These are phyloP conservation scores for Tanaodytes sp. DNA, from an alignment of 2,888 invertebrate species.

Conservation along the genomic window DNA sequence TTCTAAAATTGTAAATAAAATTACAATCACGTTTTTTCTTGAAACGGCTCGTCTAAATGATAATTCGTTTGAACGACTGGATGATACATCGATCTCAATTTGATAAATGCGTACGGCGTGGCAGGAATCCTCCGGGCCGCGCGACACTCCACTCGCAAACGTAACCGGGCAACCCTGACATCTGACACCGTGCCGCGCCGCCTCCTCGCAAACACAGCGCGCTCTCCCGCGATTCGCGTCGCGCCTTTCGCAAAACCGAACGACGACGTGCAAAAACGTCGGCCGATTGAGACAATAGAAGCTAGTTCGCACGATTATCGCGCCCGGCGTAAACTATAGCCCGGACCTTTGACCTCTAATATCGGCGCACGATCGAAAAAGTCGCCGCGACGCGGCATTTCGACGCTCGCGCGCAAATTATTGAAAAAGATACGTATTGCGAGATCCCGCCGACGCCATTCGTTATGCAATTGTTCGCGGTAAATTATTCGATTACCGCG, in stretches of 20 bases:
- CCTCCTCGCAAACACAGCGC: no score
- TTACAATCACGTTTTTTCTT: no score
- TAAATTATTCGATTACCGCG: constrained; percentile 28
- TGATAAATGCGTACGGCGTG: no score
- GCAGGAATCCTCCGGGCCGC: constrained; percentile 44
- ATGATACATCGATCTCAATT: no score
- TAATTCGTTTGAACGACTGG: no score
- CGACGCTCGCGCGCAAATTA: no score
- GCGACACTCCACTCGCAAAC: constrained; percentile 63
- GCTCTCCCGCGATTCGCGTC: constrained; percentile 53
- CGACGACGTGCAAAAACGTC: constrained; percentile 22
- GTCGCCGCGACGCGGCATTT: constrained; percentile 21
- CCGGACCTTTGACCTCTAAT: constrained; percentile 45
- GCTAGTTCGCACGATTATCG: constrained; percentile 59
- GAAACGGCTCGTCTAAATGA: no score
- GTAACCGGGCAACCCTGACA: constrained; percentile 69
- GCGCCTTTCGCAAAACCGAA: constrained; percentile 49
- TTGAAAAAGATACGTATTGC: constrained; percentile 25
- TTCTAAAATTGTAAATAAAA: no score
- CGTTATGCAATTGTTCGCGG: constrained; percentile 31
- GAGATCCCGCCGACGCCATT: constrained; percentile 21
- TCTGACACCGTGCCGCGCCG: constrained; percentile 65
- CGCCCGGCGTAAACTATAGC: constrained; percentile 54
- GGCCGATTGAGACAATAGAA: constrained; percentile 62
- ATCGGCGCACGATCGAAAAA: constrained; percentile 31